Evolutionary conservation across 1,140 invertebrate species (phyloP), one percentile per base, ranked within the genome.

Genomic region (Heliconius congener): DNA sequence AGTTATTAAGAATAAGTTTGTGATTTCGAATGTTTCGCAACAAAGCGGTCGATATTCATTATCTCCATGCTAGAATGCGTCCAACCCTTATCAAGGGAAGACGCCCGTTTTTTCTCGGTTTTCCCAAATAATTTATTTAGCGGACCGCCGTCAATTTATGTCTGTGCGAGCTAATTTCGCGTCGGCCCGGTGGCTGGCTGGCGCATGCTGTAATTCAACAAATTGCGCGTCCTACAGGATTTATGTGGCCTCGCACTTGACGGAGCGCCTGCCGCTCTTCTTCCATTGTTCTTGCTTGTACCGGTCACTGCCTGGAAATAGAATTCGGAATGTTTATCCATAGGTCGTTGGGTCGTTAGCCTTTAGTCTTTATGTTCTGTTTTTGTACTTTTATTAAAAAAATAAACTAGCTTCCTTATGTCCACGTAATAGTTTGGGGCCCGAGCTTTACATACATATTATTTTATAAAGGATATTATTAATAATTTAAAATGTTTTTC

Each of bases 91-190:
- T 94, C 93, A 93, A 92, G 93, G 88, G 86, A 94, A 94, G 93
- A 93, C 87, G 93, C 88, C 88, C 86, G 90, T 94, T 94, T 94
- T 94, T 94, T 93, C 93, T 93, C 91, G 93, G 93, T 93, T 94
- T 94, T 94, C 93, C 93, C 92, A 93, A 94, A 94, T 94, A 94
- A 94, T 94, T 94, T 94, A 94, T 94, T 94, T 94, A 94, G 92
- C 93, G 88, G 91, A 74, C 90, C 83, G 88, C 88, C 93, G 87
- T 93, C 92, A 93, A 94, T 94, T 94, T 94, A 93, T 93, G 92
- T 93, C 91, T 87, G 90, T 88, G 89, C 88, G 88, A 93, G 93
- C 93, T 94, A 94, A 94, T 94, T 94, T 93, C 90, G 88, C 90
- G 92, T 92, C 90, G 88, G 92, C 83, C 91, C 89, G 91, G 91